Evolutionary conservation across 2,113 vertebrate species (phyloP).

Genomic region (Ceratotherium simum): DNA sequence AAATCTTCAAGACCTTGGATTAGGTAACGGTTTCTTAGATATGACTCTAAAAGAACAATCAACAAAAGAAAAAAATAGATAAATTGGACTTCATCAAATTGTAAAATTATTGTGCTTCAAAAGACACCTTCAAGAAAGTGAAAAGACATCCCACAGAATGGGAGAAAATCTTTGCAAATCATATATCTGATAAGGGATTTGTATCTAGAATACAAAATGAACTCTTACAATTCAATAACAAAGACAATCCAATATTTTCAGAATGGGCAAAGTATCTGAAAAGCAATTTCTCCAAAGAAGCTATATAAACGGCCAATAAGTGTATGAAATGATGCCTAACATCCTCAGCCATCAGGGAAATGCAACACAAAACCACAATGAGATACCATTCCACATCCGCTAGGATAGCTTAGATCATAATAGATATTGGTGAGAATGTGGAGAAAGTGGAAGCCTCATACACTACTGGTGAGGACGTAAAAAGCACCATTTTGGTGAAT

Average conservation of each 20-base stretch:
- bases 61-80: neutral
- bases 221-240: neutral
- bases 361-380: neutral
- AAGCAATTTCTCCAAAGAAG: neutral
- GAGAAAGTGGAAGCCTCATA: neutral
- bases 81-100: neutral
- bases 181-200: neutral
- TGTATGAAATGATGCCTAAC: neutral
- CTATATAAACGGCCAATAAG: neutral
- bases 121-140: neutral
- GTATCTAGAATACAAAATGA: neutral
- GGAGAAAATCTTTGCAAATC: neutral
- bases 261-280: neutral
- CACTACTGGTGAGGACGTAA: no score
- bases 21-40: neutral
- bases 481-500: neutral
- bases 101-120: neutral
- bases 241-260: neutral
- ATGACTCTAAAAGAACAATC: neutral
- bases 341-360: neutral
- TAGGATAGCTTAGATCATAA: no score
- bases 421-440: neutral
- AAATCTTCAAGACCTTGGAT: neutral
- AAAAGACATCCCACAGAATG: neutral
- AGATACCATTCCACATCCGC: rapidly evolving